Evolutionary conservation across 2,113 vertebrate genomes (phyloP), one percentile per base, ranked within the genome.

Genomic region (Myotis davidii): DNA sequence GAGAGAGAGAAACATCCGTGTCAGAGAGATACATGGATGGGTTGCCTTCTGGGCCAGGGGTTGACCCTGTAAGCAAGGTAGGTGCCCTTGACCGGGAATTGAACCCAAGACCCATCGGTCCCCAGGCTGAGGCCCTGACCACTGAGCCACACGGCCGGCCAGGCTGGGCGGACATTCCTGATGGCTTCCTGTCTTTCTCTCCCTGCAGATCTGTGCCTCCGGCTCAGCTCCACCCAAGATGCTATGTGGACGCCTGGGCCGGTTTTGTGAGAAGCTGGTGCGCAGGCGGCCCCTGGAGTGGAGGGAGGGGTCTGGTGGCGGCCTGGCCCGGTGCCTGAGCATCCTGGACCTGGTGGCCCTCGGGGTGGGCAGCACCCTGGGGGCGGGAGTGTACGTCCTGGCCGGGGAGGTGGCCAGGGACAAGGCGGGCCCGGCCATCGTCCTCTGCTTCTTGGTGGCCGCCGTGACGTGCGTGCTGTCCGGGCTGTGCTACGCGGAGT

Each of bases 401-500:
- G 99, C 99, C 0, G 99, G 99, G 0, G 99, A 99, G 70, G 99
- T 99, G 25, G 99, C 99, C 76, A 98, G 98, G 48, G 98, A 99
- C 0, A 99, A 98, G 50, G 99, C 99, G 0, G 99, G 99, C 0
- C 99, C 99, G 0, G 98, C 99, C 2, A 99, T 99, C 0, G 94
- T 99, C 37, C 96, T 99, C 42, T 99, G 99, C 95, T 99, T 99
- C 96, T 97, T 99, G 39, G 98, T 99, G 52, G 99, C 99, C 0
- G 99, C 99, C 0, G 97, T 99, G 48, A 99, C 99, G 1, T 99
- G 99, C 0, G 98, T 99, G 96, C 85, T 99, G 97, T 99, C 99
- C 0, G 99, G 99, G 14, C 98, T 99, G 32, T 99, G 99, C 98
- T 99, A 99, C 0, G 99, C 99, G 0, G 99, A 99, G 94, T 99